Evolutionary conservation across 2,888 invertebrate genomes (phyloP).

Genomic region (Latheticus oryzae): DNA sequence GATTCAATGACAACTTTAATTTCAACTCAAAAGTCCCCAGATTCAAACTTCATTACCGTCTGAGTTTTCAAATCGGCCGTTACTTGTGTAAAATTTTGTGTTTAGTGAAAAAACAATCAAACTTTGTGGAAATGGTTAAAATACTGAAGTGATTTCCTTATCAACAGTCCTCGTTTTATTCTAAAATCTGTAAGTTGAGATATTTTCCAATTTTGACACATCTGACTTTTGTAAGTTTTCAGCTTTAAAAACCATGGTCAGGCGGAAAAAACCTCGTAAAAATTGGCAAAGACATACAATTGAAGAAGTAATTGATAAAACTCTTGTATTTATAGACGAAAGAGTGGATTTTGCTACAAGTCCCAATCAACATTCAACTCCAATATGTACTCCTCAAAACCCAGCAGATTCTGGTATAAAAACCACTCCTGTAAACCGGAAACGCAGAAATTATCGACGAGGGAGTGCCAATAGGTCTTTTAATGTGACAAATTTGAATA

Average conservation of each 20-base stretch:
- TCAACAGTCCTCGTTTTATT: background rate
- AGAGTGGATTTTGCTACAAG: background rate
- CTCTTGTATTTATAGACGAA: constrained; percentile 5
- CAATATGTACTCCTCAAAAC: constrained; percentile 10
- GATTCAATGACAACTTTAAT: too few species aligned
- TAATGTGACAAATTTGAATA: constrained; percentile 53
- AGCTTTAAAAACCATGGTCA: constrained; percentile 15
- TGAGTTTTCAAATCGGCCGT: too few species aligned
- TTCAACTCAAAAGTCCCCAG: too few species aligned
- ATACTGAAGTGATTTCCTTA: background rate
- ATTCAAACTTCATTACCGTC: too few species aligned
- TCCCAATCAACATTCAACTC: background rate
- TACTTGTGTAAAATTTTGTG: too few species aligned
- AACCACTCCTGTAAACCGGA: constrained; percentile 45
- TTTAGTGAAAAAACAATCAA: too few species aligned
- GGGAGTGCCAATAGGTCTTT: constrained; percentile 29
- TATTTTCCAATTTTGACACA: constrained; percentile 10
- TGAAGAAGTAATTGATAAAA: background rate
- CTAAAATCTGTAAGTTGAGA: background rate
- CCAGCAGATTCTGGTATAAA: constrained; percentile 2
- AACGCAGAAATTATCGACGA: background rate
- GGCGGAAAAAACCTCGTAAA: constrained; percentile 5
- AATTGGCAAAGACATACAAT: background rate
- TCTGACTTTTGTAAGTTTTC: constrained; percentile 16
- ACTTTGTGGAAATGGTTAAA: too few species aligned